Percentiles rank a stretch among this genome's conserved stretches.
Conservation (phyloP, 1,140 invertebrate genomes). For the Megathymus violae region DNA sequence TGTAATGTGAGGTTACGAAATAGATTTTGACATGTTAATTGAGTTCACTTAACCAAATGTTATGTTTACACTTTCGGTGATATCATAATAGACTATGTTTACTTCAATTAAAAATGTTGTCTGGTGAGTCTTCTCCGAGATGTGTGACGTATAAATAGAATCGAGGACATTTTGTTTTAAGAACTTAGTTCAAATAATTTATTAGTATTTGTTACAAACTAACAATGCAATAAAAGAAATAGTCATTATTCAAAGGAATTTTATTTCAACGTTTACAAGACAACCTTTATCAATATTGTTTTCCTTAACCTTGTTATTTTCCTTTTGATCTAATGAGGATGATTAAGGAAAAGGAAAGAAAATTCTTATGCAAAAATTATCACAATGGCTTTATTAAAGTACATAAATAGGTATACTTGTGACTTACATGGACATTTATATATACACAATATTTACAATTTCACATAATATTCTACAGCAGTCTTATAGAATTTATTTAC, state of each 20-base stretch:
- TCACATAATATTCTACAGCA: slow-evolving; percentile 80
- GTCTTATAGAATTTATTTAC: slow-evolving; percentile 84
- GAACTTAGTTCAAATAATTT: neutral
- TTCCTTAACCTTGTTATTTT: slow-evolving; percentile 25
- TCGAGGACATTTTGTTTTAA: neutral
- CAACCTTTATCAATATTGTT: slow-evolving; percentile 29
- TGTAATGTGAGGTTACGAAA: slow-evolving; percentile 55
- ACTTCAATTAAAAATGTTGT: slow-evolving; percentile 11
- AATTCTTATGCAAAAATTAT: slow-evolving; percentile 79
- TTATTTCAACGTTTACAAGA: slow-evolving; percentile 32
- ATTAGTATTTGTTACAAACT: slow-evolving; percentile 3
- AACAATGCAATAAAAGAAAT: slow-evolving; percentile 27
- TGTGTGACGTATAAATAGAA: slow-evolving; percentile 7
- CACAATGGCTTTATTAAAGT: slow-evolving; percentile 84
- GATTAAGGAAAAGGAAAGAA: slow-evolving; percentile 54
- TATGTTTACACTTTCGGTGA: slow-evolving; percentile 7
- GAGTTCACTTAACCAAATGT: neutral
- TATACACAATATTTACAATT: slow-evolving; percentile 80
- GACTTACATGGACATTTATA: slow-evolving; percentile 82
- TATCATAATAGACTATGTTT: slow-evolving; percentile 12
- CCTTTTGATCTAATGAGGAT: slow-evolving; percentile 24
- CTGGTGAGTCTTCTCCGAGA: neutral
- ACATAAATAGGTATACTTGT: slow-evolving; percentile 83
- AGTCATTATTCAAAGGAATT: slow-evolving; percentile 21
- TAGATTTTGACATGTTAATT: neutral